Percentiles rank a stretch among this genome's conserved stretches.
Conservation (phyloP, 2,797 vertebrate genomes). For the Sphenopsis melanotis region DNA sequence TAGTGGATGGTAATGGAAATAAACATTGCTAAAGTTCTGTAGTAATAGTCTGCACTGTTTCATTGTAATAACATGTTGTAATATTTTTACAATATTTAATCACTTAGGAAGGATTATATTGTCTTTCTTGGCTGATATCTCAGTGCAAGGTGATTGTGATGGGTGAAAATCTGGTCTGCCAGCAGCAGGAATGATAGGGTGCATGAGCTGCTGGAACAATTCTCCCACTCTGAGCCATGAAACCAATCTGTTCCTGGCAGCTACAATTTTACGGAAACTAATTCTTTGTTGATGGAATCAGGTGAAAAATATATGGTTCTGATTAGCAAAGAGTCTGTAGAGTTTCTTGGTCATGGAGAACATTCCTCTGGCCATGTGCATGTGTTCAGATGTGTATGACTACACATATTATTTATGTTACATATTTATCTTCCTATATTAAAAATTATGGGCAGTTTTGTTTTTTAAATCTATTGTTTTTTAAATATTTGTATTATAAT, state of each 20-base stretch:
- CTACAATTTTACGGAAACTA: constrained; percentile 35
- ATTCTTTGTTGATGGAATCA: constrained; percentile 25
- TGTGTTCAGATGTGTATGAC: background rate
- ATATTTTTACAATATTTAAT: background rate
- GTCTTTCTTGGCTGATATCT: background rate
- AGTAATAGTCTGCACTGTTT: background rate
- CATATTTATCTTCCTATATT: background rate
- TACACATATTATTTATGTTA: background rate
- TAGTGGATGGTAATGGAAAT: background rate
- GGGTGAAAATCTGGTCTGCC: background rate
- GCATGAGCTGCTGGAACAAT: background rate
- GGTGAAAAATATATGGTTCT: constrained; percentile 43
- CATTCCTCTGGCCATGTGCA: background rate
- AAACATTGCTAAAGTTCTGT: background rate
- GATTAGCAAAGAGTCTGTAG: background rate
- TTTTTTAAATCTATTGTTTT: background rate
- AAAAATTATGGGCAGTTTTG: background rate
- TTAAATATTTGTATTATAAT: background rate
- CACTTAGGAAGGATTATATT: background rate
- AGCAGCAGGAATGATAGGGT: background rate
- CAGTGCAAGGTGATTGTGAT: background rate
- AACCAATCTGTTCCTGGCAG: constrained; percentile 31
- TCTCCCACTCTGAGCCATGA: background rate
- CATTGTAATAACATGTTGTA: background rate
- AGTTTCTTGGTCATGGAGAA: background rate